Evolutionary conservation across 2,888 invertebrate genomes (phyloP), one percentile per base, ranked within the genome.

Genomic region (Lepidochrysops patricia): DNA sequence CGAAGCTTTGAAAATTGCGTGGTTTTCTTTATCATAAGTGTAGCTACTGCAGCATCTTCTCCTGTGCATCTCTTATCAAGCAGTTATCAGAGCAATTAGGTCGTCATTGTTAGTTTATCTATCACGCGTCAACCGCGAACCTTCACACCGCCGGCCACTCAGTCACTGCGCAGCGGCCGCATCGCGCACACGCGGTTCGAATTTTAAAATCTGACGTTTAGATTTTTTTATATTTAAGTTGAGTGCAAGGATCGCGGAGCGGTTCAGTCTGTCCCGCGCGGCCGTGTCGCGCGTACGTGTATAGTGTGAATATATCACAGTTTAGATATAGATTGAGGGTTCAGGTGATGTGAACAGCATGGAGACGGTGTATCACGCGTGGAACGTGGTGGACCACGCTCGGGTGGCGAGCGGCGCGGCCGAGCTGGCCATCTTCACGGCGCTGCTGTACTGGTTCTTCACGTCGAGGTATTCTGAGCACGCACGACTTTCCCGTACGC

Each of bases 391-490:
- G 75, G 88, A 89, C 72, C 80, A 87, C 57, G 83, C 86, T 64
- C 70, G 87, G 71, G 85, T 87, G 75, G 91, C 91, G 80, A 90
- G 90, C 73, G 91, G 91, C 4, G 88, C 91, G 61, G 90, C 91
- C 50, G 92, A 92, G 76, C 79, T 91, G 67, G 90, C 91, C 74
- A 88, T 92, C 77, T 91, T 92, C 80, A 90, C 90, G 66, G 91
- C 91, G 61, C 83, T 91, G 29, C 80, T 92, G 66, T 92, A 91
- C 80, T 92, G 91, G 88, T 91, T 92, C 80, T 91, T 91, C 78
- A 91, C 90, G 58, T 89, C 90, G 68, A 91, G 92, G 92, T 92
- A 50, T 50, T 25, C 50, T 26, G 25, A n/a, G 50, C 50, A 43
- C 43, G 43, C 43, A 19, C 43, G 4, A 43, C 43, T 43, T 43